phyloP scores from a whole-genome alignment of 2,113 vertebrate species.

The Felis chaus region DNA sequence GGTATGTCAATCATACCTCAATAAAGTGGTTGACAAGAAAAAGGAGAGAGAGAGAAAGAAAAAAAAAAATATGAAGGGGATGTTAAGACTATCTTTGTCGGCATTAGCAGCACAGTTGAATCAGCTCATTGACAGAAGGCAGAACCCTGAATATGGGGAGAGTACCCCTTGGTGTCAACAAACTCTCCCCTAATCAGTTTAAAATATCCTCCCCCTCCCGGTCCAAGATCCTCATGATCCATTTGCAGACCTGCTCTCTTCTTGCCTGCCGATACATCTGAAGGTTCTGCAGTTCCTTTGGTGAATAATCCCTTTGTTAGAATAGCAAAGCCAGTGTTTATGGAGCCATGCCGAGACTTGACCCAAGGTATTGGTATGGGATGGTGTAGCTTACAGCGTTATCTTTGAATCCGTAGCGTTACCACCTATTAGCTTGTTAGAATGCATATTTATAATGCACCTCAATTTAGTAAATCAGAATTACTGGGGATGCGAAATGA shows the following conservation, averaged over 20 bases:
- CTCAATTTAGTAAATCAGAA: not conserved
- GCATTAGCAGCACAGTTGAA: not conserved
- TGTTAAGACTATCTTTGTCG: not conserved
- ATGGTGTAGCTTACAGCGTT: not conserved
- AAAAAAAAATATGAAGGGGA: not conserved
- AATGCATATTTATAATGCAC: not conserved
- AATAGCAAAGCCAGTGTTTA: not conserved
- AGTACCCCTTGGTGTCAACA: not conserved
- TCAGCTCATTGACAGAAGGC: not conserved
- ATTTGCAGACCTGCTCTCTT: not conserved
- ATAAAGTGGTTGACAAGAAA: not conserved
- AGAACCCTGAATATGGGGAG: not conserved
- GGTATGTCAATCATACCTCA: not conserved
- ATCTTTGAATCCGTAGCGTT: not conserved
- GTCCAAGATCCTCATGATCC: not conserved
- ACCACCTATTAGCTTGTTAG: not conserved
- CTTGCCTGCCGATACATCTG: fast-evolving
- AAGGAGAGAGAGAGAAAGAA: not conserved
- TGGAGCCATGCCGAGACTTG: not conserved
- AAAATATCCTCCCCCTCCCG: not conserved
- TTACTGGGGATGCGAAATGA: not conserved
- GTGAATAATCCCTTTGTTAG: not conserved
- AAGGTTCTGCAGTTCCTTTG: not conserved
- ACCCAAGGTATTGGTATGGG: not conserved
- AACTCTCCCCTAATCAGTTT: not conserved